These are phyloP conservation scores for Barypeithes pellucidus DNA, from an alignment of 2,888 invertebrate genomes.

Conservation along the genomic window DNA sequence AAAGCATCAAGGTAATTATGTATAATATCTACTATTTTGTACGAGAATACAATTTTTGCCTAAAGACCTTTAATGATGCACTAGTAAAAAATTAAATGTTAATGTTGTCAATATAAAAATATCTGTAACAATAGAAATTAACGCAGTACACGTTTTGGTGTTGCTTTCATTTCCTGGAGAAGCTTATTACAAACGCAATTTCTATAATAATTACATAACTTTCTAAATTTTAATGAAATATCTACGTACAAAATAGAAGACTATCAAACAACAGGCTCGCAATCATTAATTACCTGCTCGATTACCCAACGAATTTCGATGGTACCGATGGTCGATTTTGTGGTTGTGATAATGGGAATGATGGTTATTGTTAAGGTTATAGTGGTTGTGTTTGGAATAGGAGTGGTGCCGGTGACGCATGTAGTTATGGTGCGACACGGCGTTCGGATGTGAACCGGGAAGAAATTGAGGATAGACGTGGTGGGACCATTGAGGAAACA, in stretches of 20 bases:
- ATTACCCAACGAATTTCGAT: conserved; percentile 76
- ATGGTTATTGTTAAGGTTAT: conserved; percentile 76
- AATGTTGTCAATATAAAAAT: no score
- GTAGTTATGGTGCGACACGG: conserved; percentile 73
- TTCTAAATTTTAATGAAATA: conserved; percentile 5
- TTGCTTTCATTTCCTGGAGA: no score
- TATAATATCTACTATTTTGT: conserved; percentile 26
- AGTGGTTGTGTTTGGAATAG: conserved; percentile 74
- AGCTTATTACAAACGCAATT: no score
- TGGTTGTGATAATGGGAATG: conserved; percentile 77
- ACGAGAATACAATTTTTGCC: conserved; percentile 7
- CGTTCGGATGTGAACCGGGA: conserved; percentile 89
- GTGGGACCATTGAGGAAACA: conserved; percentile 96
- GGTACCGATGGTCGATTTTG: conserved; percentile 75
- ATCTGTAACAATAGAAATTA: no score
- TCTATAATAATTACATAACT: background rate
- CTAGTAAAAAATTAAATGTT: no score
- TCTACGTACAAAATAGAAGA: conserved; percentile 24
- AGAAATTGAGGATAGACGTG: conserved; percentile 96
- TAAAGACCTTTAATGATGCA: no score
- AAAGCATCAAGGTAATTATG: conserved; percentile 4
- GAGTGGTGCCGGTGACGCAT: conserved; percentile 70
- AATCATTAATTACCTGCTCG: conserved; percentile 72
- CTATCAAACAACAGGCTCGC: conserved; percentile 13
- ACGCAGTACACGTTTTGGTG: background rate